Conservation (phyloP, 1,140 invertebrate species). For the Magallana gigas region DNA sequence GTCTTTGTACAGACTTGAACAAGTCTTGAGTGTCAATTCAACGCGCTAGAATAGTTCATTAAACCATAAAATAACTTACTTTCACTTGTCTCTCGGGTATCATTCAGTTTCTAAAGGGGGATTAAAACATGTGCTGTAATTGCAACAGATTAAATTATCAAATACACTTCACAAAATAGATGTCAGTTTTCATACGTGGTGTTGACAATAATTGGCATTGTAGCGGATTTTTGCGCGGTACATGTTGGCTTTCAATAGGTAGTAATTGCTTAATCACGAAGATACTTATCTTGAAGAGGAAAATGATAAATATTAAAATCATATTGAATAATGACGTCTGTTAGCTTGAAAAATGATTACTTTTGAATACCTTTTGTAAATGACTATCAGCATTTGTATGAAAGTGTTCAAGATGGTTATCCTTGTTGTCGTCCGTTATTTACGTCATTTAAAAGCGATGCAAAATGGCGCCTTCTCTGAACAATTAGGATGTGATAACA, state of each 20-base stretch:
- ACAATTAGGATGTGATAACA: constrained; percentile 16
- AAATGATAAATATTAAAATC: constrained; percentile 26
- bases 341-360: constrained; percentile 31
- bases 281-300: constrained; percentile 26
- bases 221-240: not conserved
- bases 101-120: not conserved
- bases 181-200: not conserved
- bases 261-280: constrained; percentile 29
- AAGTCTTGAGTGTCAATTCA: not conserved
- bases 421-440: constrained; percentile 21
- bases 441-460: constrained; percentile 24
- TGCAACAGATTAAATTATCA: constrained; percentile 35
- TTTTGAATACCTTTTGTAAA: constrained; percentile 20
- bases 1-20: constrained; percentile 33
- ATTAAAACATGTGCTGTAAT: constrained; percentile 17
- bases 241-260: not conserved
- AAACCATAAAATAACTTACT: constrained; percentile 15
- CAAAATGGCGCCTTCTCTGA: constrained; percentile 10
- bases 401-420: constrained; percentile 27
- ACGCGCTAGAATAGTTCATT: not conserved
- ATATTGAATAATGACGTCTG: constrained; percentile 14
- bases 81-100: not conserved
- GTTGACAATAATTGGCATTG: constrained; percentile 5
- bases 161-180: constrained; percentile 12
- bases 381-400: constrained; percentile 4